phyloP scores from a whole-genome alignment of 2,113 vertebrate genomes.

The Crotophaga sulcirostris region DNA sequence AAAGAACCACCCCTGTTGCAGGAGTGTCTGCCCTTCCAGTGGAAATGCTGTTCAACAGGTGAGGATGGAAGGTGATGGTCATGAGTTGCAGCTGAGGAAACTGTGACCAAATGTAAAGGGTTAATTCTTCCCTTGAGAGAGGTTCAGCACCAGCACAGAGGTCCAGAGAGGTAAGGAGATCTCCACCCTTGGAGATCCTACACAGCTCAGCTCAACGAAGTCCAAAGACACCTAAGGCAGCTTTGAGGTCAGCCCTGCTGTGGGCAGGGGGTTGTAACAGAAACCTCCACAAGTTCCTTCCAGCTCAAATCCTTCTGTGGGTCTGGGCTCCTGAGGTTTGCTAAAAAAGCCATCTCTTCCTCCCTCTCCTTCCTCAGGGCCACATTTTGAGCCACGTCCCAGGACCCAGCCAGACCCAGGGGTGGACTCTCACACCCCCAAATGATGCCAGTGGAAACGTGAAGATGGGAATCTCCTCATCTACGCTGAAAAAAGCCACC shows the following conservation, averaged over 20 bases:
- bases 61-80: background rate
- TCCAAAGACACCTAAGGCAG: background rate
- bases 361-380: background rate
- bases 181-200: background rate
- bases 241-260: background rate
- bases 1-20: accelerated
- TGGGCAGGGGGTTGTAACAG: background rate
- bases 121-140: background rate
- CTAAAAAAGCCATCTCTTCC: background rate
- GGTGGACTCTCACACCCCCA: background rate
- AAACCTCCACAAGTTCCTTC: background rate
- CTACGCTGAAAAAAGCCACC: background rate
- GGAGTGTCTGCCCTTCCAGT: background rate
- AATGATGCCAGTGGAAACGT: background rate
- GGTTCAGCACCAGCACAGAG: background rate
- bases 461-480: background rate
- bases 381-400: background rate
- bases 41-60: background rate
- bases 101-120: background rate
- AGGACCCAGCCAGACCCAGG: background rate
- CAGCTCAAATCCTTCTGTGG: background rate
- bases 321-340: background rate
- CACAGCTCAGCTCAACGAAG: background rate
- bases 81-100: background rate
- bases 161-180: background rate